Percentiles rank a stretch among this genome's conserved stretches.
Conservation (phyloP, 2,797 vertebrate species). For the Rhabdophis nuchalis region DNA sequence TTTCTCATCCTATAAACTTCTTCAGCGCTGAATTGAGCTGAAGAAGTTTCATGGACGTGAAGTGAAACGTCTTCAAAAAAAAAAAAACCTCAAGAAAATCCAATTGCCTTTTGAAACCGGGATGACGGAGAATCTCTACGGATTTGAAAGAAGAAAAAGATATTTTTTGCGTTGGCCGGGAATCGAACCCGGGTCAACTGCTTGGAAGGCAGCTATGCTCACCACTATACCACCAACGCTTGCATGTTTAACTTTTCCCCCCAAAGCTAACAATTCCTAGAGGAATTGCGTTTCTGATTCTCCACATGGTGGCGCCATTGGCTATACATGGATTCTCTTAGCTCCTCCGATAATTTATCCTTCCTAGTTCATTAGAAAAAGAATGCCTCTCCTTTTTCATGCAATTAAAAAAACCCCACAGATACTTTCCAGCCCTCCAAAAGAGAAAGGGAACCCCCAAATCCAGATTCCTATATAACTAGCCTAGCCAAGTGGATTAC, state of each 20-base stretch:
- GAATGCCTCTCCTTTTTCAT: not conserved
- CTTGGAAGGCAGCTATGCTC: slow-evolving; percentile 39
- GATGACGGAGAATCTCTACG: too few species aligned
- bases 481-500: too few species aligned
- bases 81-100: too few species aligned
- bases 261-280: too few species aligned
- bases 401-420: not conserved
- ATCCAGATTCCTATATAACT: not conserved
- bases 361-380: not conserved
- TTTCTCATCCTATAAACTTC: too few species aligned
- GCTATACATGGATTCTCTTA: not conserved
- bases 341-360: not conserved
- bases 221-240: slow-evolving; percentile 47
- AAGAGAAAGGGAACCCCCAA: not conserved
- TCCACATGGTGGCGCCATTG: not conserved
- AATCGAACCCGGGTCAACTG: slow-evolving; percentile 42
- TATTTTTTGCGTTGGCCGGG: not conserved
- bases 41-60: too few species aligned
- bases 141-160: too few species aligned
- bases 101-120: too few species aligned
- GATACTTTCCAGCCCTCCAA: not conserved
- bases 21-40: too few species aligned
- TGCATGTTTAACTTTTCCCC: fast-evolving
- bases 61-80: too few species aligned
- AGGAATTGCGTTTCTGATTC: not conserved